phyloP scores from a whole-genome alignment of 2,888 invertebrate species.

The Himalopsyche tibetana region DNA sequence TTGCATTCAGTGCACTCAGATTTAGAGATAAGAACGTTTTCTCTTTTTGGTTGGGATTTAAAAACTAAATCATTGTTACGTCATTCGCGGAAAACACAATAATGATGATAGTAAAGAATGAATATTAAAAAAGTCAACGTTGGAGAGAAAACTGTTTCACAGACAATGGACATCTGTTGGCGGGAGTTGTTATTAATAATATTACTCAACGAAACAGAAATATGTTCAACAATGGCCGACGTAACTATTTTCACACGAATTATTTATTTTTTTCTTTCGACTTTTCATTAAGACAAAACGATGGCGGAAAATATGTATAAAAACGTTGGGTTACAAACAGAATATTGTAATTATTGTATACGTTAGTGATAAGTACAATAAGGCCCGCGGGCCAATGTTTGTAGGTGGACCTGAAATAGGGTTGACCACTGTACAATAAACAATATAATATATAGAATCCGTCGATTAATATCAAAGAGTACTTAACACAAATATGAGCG shows the following conservation, averaged over 20 bases:
- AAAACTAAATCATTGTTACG: conserved; percentile 1
- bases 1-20: not conserved
- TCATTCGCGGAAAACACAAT: not conserved
- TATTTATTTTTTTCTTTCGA: conserved; percentile 4
- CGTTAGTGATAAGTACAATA: not conserved
- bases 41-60: not conserved
- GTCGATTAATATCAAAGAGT: too few relatives aligned
- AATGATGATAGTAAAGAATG: not conserved
- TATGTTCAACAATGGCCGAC: conserved; percentile 33
- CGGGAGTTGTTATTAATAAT: not conserved
- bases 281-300: conserved; percentile 19
- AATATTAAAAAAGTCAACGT: not conserved
- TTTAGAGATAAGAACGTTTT: not conserved
- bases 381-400: too few relatives aligned
- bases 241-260: conserved; percentile 38
- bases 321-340: not conserved
- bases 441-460: too few relatives aligned
- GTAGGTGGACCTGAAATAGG: too few relatives aligned
- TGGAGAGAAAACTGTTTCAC: conserved; percentile 14
- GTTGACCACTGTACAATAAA: too few relatives aligned
- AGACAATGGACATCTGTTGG: conserved; percentile 32
- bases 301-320: not conserved
- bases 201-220: not conserved
- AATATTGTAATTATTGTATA: not conserved
- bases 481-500: too few relatives aligned